A percentile compares a stretch with the other conserved stretches of the same genome.
These are phyloP conservation scores for Gadus macrocephalus DNA, from an alignment of 2,113 vertebrate species.

Conservation along the genomic window DNA sequence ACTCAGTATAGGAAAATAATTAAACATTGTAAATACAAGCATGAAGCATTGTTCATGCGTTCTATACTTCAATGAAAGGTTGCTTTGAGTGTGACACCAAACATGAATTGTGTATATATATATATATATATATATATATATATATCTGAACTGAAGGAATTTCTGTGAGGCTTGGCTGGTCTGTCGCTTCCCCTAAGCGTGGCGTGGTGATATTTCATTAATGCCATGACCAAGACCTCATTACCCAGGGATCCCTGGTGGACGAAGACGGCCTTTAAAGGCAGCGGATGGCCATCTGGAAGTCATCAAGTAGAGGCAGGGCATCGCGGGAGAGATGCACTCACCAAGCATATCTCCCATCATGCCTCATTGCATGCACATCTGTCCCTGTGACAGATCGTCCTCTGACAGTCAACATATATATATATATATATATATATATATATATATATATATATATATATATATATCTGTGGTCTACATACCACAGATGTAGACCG, in stretches of 20 bases:
- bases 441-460: too few relatives aligned
- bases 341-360: conserved; percentile 44
- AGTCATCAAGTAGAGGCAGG: conserved; percentile 43
- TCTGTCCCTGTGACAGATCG: conserved; percentile 32
- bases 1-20: too few relatives aligned
- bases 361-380: conserved; percentile 52
- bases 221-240: conserved; percentile 50
- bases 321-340: conserved; percentile 38
- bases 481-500: too few relatives aligned
- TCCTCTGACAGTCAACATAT: conserved; percentile 17
- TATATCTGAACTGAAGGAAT: background rate
- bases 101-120: too few relatives aligned
- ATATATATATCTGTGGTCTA: too few relatives aligned
- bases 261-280: conserved; percentile 52
- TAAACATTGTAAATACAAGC: too few relatives aligned
- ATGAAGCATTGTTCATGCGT: too few relatives aligned
- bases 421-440: background rate
- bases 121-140: too few relatives aligned
- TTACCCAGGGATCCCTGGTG: conserved; percentile 50
- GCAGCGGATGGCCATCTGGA: conserved; percentile 62
- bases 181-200: conserved; percentile 1
- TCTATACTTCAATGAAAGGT: too few relatives aligned
- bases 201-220: conserved; percentile 43
- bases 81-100: too few relatives aligned
- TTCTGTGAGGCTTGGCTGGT: background rate